Percentiles rank a stretch among this genome's conserved stretches.
These are phyloP conservation scores for Tangara arthus DNA, from an alignment of 2,797 vertebrate species.

Conservation along the genomic window DNA sequence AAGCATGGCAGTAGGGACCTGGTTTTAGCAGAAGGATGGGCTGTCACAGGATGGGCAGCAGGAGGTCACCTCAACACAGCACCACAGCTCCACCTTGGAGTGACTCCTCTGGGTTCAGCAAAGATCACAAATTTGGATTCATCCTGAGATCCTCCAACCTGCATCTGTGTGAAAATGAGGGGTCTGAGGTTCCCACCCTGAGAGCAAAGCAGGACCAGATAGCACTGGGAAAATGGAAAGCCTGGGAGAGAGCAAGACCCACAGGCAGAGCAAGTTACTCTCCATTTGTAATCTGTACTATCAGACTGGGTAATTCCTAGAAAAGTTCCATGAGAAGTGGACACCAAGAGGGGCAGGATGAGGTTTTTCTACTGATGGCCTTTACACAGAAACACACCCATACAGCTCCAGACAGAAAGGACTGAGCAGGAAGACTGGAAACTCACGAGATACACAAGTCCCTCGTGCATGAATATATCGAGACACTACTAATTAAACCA, in stretches of 20 bases:
- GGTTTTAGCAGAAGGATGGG: background rate
- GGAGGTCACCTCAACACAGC: background rate
- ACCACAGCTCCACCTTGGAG: background rate
- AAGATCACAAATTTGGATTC: background rate
- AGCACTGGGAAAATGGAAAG: background rate
- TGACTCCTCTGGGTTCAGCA: background rate
- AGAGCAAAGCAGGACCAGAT: background rate
- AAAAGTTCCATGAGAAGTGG: background rate
- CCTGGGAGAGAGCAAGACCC: background rate
- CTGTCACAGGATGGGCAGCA: background rate
- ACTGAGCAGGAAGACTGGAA: background rate
- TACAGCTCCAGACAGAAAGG: background rate
- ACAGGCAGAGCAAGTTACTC: background rate
- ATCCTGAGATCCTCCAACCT: background rate
- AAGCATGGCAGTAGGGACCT: fast-evolving
- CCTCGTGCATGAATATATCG: background rate
- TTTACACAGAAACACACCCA: background rate
- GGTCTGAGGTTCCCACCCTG: background rate
- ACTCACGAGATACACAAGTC: background rate
- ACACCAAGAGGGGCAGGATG: background rate
- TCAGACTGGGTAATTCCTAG: background rate
- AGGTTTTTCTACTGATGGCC: background rate
- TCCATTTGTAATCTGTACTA: background rate
- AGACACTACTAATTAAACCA: conserved; percentile 37
- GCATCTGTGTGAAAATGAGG: background rate